Base-by-base conservation (phyloP, 2,113 vertebrate genomes). In the Ancistrus triradiatus region DNA sequence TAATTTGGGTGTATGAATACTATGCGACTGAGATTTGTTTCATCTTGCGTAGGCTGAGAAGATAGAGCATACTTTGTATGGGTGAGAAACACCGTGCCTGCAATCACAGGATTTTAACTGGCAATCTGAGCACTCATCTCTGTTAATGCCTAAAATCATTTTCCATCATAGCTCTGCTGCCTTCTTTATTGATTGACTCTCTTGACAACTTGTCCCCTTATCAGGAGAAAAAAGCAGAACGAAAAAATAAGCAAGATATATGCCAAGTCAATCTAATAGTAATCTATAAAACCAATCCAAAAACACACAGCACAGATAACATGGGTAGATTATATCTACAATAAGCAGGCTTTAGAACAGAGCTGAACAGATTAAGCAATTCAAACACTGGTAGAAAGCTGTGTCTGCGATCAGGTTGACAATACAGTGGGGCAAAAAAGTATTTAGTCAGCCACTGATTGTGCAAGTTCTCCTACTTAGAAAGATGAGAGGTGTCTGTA, bases 101-200 rank as follows among this genome's bases (percentile, higher is more conserved):
- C 27, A 17, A 44, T 61, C 37, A 63, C 17, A 43, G 15, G 46
- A 61, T 47, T 56, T 64, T 63, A 70, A 73, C 49, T 58, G 48
- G 51, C 55, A 14, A 68, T 56, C 53, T 52, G 63, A 55, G 38
- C 38, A 47, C 58, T 69, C 49, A 22, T 48, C 52, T 50, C 55
- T 3, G 9, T 35, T 38, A 52, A 69, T 21, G 56, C n/a, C 49
- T 55, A 24, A 33, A 60, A 69, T 69, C 60, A 64, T 37, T 43
- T 46, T 63, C 40, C 7, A 63, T 55, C 50, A 55, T 40, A 56
- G 6, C 14, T 49, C 49, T 38, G 72, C 51, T 53, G 59, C 51
- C 49, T 69, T 55, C 18, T 21, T 21, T 49, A 69, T 61, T 64
- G 72, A 74, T 50, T n/a, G 24, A 27, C 49, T 50, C 61, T 61